Conservation (phyloP, 2,888 invertebrate species). For the Leptogaster cylindrica region DNA sequence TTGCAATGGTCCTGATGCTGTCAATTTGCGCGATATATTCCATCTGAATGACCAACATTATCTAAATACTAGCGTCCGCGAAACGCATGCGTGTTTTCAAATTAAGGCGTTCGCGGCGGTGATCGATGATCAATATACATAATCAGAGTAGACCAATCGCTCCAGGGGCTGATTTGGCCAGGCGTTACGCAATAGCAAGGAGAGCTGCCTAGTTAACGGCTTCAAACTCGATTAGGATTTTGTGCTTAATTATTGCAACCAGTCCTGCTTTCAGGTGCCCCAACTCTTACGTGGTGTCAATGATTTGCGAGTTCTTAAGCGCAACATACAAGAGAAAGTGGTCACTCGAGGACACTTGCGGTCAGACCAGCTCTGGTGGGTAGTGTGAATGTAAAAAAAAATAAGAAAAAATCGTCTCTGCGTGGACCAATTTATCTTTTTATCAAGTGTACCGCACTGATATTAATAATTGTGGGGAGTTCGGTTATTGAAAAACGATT, state of each 20-base stretch:
- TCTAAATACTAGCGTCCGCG: background rate
- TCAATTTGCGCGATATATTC: background rate
- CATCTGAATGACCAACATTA: too few relatives aligned
- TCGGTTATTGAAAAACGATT: conserved; percentile 9
- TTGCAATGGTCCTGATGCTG: too few relatives aligned
- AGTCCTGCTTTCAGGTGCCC: conserved; percentile 12
- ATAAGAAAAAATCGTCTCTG: background rate
- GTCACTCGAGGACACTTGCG: conserved; percentile 26
- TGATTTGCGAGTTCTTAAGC: conserved; percentile 34
- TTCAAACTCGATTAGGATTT: conserved; percentile 38
- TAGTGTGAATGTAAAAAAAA: conserved; percentile 3
- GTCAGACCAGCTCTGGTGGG: conserved; percentile 5
- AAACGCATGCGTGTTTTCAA: background rate
- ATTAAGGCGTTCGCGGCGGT: conserved; percentile 2
- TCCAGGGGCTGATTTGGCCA: conserved; percentile 16
- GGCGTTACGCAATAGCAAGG: background rate
- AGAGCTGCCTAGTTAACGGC: conserved; percentile 25
- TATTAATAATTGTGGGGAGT: conserved; percentile 19
- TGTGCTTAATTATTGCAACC: conserved; percentile 23
- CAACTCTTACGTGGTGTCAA: background rate
- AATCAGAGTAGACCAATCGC: conserved; percentile 20
- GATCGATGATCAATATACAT: conserved; percentile 13
- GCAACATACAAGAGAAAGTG: conserved; percentile 27
- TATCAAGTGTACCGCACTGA: conserved; percentile 3
- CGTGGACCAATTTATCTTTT: background rate